Base-by-base conservation (phyloP, 2,888 invertebrate species). In the Rhaphigaster nebulosa region DNA sequence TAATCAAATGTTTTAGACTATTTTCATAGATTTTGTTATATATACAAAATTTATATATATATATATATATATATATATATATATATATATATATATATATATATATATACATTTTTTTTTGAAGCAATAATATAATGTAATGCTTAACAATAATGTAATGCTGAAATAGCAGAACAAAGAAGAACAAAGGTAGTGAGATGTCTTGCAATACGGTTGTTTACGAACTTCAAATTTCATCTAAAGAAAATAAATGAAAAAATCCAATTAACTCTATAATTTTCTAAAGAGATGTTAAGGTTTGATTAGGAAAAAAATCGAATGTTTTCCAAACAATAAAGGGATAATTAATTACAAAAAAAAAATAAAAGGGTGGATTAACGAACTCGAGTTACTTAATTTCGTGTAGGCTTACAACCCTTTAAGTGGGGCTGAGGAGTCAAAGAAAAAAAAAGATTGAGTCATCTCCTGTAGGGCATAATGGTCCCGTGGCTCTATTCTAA, bases 301-400 rank as follows among this genome's bases (percentile, higher is more conserved):
- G 45, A 84, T 84, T 84, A 84, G n/a, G 18, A n/a, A 84, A 84
- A 84, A 84, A 84, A 41, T 15, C 45, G 13, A n/a, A 45, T 84
- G 84, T 84, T 84, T 84, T 84, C 84, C 45, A 84, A 84, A 84
- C 84, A 84, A 84, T 84, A 84, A 84, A 84, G 84, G 45, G 84
- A 84, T 84, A 84, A 84, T 84, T 84, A 84, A 84, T 84, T 84
- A 84, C 84, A 45, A 84, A 84, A 84, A 34, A 76, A 34, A 70
- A 70, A 52, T 52, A 70, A 70, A 84, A 84, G 45, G 45, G 84
- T 41, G 84, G 26, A 45, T 84, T 84, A 84, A 84, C 84, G 84
- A 84, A 84, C 84, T 84, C 84, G 18, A 45, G 84, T 84, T 84
- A 84, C 84, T 84, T 84, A 84, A 84, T 84, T 84, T 45, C 84